Conservation (phyloP, 2,888 invertebrate species). For the Thereva nobilitata region DNA sequence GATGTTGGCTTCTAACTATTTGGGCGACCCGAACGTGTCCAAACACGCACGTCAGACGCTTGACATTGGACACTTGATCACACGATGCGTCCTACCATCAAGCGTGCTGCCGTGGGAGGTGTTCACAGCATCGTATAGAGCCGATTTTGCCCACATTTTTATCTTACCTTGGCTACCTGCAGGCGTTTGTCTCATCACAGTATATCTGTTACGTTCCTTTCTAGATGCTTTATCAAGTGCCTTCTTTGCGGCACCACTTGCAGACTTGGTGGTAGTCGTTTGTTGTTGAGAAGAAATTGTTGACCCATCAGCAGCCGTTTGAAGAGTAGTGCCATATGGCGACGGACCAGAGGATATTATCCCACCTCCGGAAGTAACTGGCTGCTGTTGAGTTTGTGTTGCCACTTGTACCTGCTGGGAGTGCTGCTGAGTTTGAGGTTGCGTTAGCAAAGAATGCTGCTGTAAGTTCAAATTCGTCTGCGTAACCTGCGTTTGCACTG, state of each 20-base stretch:
- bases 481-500: conserved; percentile 48
- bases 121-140: too few relatives aligned
- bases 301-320: conserved; percentile 47
- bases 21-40: too few relatives aligned
- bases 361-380: conserved; percentile 9
- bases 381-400: conserved; percentile 64
- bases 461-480: conserved; percentile 54
- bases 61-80: too few relatives aligned
- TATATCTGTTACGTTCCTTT: conserved; percentile 56
- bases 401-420: conserved; percentile 49
- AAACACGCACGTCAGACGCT: too few relatives aligned
- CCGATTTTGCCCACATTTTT: too few relatives aligned
- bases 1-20: too few relatives aligned
- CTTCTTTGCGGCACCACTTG: conserved; percentile 56
- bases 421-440: conserved; percentile 42
- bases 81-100: too few relatives aligned
- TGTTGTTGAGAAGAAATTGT: conserved; percentile 47
- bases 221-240: conserved; percentile 58
- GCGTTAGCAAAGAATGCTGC: conserved; percentile 50
- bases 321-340: conserved; percentile 49
- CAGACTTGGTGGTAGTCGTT: conserved; percentile 44
- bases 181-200: conserved; percentile 55
- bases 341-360: conserved; percentile 46
- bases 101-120: too few relatives aligned
- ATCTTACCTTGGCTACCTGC: conserved; percentile 56